Base-by-base conservation (phyloP, 2,113 vertebrate genomes). In the Oryzias melastigma region DNA sequence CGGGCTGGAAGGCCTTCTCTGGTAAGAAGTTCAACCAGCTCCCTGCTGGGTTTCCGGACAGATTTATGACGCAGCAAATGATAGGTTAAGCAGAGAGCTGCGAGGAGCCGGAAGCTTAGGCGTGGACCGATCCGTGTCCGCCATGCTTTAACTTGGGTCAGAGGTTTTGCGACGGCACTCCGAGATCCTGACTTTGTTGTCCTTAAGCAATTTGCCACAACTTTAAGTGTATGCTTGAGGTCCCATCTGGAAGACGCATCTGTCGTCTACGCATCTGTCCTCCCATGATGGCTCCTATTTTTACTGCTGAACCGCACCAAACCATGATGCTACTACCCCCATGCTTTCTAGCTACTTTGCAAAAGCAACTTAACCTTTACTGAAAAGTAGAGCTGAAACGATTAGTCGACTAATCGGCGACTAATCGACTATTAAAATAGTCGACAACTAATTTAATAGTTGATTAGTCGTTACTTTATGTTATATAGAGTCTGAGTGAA, bases 1-100 rank as follows among this genome's bases (percentile, higher is more conserved):
- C 65, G 58, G 83, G 27, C 63, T 24, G 56, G 70, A 68, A 63
- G 47, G 27, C 67, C 60, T 44, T 65, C 52, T 67, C 76, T 49
- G 63, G 65, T 69, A 59, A 77, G 68, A 63, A 58, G 68, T 49
- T 80, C 68, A 73, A 70, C 44, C 57, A 65, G 67, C 74, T 90
- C 89, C 86, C 82, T 71, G 83, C 80, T 83, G 72, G 65, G 67
- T 62, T 41, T 17, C 62, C 0, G 35, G 74, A 62, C 71, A 85
- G 81, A 90, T 88, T 85, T 89, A 89, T 70, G 73, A 76, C 46
- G 24, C 40, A 1, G 57, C 52, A 78, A 85, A 77, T 77, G 43
- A 81, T 76, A 70, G 46, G 71, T 70, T 60, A 66, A 65, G 67
- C 57, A 69, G 53, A 67, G 72, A 72, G 62, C 68, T 69, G 18